These are phyloP conservation scores for Eledona agricola DNA, from an alignment of 2,888 invertebrate genomes.

Conservation along the genomic window DNA sequence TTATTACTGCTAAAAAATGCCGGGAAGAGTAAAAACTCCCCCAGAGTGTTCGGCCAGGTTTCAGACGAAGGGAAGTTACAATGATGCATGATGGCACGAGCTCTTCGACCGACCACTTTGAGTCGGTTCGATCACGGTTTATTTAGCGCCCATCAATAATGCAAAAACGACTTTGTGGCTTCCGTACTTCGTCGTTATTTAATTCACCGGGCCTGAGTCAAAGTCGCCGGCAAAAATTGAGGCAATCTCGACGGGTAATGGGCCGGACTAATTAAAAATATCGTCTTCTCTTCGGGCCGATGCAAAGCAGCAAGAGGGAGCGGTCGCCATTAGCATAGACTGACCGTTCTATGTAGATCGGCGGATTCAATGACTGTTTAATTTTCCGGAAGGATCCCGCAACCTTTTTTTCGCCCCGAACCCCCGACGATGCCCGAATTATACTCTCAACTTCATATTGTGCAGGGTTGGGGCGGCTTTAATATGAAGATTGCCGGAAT, in stretches of 20 bases:
- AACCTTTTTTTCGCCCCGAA: slow-evolving; percentile 47
- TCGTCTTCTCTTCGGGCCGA: slow-evolving; percentile 43
- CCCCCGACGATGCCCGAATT: slow-evolving; percentile 59
- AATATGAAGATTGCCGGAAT: slow-evolving; percentile 63
- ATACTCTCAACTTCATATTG: slow-evolving; percentile 59
- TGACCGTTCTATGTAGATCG: slow-evolving; percentile 54
- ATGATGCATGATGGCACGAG: slow-evolving; percentile 24
- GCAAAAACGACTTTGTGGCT: slow-evolving; percentile 16
- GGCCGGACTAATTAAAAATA: slow-evolving; percentile 45
- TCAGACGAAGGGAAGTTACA: slow-evolving; percentile 16
- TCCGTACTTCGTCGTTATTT: slow-evolving; percentile 19
- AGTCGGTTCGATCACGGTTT: slow-evolving; percentile 8
- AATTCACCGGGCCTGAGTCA: slow-evolving; percentile 9
- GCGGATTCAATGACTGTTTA: slow-evolving; percentile 51
- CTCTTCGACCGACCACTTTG: slow-evolving; percentile 4
- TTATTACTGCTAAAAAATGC: slow-evolving; percentile 59
- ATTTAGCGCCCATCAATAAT: slow-evolving; percentile 26
- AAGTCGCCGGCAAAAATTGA: slow-evolving; percentile 17
- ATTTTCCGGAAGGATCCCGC: slow-evolving; percentile 56
- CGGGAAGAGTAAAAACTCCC: slow-evolving; percentile 39
- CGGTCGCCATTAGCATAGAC: slow-evolving; percentile 49
- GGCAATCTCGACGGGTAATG: slow-evolving; percentile 35
- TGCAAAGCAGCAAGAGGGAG: slow-evolving; percentile 44
- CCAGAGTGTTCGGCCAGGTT: slow-evolving; percentile 25
- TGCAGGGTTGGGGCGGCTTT: slow-evolving; percentile 55